Base-by-base conservation (phyloP, 2,888 invertebrate species). In the Chymomyza amoena region DNA sequence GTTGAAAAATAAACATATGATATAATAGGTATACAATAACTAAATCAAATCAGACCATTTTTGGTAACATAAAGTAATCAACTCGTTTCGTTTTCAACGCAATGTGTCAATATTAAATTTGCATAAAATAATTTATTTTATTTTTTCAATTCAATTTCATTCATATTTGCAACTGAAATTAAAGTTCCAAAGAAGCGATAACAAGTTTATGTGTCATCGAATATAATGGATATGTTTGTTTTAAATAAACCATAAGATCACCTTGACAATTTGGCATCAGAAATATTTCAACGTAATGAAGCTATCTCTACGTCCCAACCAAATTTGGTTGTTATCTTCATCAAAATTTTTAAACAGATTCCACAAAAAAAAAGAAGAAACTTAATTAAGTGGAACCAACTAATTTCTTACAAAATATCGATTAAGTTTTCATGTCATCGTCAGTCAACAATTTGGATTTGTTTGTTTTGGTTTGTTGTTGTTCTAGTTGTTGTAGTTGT, bases 91-190 rank as follows among this genome's bases (percentile, higher is more conserved):
- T 45, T 45, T 45, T 10, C 10, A 13, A 13, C 13, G 39, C 39
- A 5, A 45, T 13, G 39, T 45, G 39, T 13, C 13, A 13, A 45
- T 13, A 13, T 13, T 45, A 10, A 10, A 45, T 45, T 45, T 45
- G 39, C 39, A 45, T 45, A 45, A 45, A 45, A 13, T 45, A 13
- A 45, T 59, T 28, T 28, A 20, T 59, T 59, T 59, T 59, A 25
- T 59, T 65, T 61, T 39, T 71, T 73, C 28, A 4, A 4, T 6
- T 45, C 39, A 45, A 45, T 45, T 45, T 45, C 76, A 87, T 68
- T 84, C 76, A 87, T 77, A 73, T 45, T 71, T 78, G 69, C 61
- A 71, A 62, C 64, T 60, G 65, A 84, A 81, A 69, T 77, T 73
- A 66, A 77, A 79, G 51, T 76, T 76, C 66, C 51, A 59, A 72